Base-by-base conservation (phyloP, 2,797 vertebrate species). In the Lepus oiostolus region DNA sequence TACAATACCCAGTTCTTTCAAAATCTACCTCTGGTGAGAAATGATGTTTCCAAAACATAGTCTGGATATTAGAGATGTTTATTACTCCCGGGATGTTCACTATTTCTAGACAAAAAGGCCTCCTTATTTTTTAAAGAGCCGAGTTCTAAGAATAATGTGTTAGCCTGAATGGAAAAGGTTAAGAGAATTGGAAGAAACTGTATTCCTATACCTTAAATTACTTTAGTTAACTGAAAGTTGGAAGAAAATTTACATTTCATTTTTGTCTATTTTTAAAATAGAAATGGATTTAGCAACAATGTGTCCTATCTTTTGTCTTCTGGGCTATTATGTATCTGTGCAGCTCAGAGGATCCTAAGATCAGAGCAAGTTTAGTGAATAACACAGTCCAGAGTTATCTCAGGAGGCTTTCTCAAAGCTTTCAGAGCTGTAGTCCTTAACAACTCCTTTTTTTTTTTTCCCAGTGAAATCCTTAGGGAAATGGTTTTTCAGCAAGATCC, bases 241-340 rank as follows among this genome's bases (percentile, higher is more conserved):
- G 13, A 50, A 28, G 68, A 63, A 88, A 79, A 38, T 3, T 52
- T 76, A n/a, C 4, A 83, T 50, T 86, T 87, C 30, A 75, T 50
- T 79, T 93, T 87, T 82, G 65, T 67, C 58, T 86, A 5, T 58
- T 80, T 90, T 84, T 81, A 83, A 83, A 84, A 86, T 47, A 87
- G 24, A 58, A 80, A 77, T 67, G 5, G 4, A 52, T 60, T 83
- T 81, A 77, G 38, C 17, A 77, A 26, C 4, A 38, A 3, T 22
- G 1, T 38, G 42, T 13, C 47, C 30, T 42, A 30, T 52, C n/a
- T 60, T 67, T 28, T 70, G 1, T 72, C 47, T 88, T 74, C 47
- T 86, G 13, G 63, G 60, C 30, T 67, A 88, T 84, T 85, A 70
- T 30, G 47, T 70, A 65, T 10, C 62, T 81, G 52, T 47, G 42